Percentiles rank a stretch among this genome's conserved stretches.
phyloP scores from a whole-genome alignment of 1,140 invertebrate species.

The Pinna nobilis region DNA sequence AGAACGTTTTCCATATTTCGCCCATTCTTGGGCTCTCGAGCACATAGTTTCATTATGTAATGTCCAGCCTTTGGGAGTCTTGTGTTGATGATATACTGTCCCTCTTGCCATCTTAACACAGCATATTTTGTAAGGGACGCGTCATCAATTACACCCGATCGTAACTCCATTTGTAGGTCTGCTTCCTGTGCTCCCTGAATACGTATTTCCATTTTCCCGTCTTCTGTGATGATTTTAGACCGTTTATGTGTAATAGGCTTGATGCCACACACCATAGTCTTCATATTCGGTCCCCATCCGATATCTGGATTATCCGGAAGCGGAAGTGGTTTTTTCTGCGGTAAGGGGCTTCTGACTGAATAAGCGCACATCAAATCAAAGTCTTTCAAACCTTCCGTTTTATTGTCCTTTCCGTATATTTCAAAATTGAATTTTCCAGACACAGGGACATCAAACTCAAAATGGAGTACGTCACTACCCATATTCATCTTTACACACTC shows the following conservation, averaged over 20 bases:
- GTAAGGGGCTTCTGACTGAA: constrained; percentile 10
- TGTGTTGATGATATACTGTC: constrained; percentile 32
- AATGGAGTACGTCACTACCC: constrained; percentile 6
- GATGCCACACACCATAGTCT: constrained; percentile 16
- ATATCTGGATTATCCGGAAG: constrained; percentile 34
- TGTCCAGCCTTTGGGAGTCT: constrained; percentile 35
- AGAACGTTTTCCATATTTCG: constrained; percentile 25
- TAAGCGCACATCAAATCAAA: constrained; percentile 40
- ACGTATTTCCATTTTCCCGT: constrained; percentile 24
- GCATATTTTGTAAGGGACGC: constrained; percentile 30
- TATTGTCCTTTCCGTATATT: constrained; percentile 36
- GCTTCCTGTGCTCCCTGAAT: constrained; percentile 20
- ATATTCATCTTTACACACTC: constrained; percentile 33
- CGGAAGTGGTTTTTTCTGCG: constrained; percentile 21
- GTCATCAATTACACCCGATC: constrained; percentile 28
- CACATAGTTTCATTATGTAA: constrained; percentile 41
- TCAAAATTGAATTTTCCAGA: constrained; percentile 46
- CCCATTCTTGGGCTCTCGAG: constrained; percentile 6
- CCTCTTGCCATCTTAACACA: constrained; percentile 25
- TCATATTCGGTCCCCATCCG: constrained; percentile 38
- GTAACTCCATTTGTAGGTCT: constrained; percentile 26
- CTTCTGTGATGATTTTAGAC: constrained; percentile 28
- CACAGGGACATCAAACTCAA: constrained; percentile 33
- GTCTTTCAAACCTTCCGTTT: constrained; percentile 5
- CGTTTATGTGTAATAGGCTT: constrained; percentile 33